phyloP scores from a whole-genome alignment of 2,888 invertebrate species.

The Ptilodon capucinus region DNA sequence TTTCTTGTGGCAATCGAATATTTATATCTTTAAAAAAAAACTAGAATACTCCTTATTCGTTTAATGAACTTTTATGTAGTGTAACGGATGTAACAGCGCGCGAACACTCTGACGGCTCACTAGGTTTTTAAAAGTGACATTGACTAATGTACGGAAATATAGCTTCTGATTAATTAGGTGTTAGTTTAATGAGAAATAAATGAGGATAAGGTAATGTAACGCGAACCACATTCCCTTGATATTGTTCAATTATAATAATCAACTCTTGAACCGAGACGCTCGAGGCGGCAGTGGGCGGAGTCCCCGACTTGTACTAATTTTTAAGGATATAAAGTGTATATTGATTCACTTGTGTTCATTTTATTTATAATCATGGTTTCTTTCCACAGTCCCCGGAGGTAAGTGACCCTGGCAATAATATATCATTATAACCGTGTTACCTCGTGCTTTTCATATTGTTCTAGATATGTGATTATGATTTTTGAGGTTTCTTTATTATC shows the following conservation, averaged over 20 bases:
- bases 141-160: conserved; percentile 36
- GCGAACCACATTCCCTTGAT: conserved; percentile 64
- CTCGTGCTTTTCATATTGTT: neutral
- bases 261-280: conserved; percentile 34
- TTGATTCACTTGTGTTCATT: conserved; percentile 79
- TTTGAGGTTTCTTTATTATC: conserved; percentile 9
- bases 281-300: conserved; percentile 50
- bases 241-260: conserved; percentile 58
- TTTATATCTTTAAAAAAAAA: neutral
- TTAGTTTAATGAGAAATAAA: conserved; percentile 51
- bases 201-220: conserved; percentile 65
- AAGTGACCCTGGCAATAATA: conserved; percentile 58
- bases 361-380: conserved; percentile 77
- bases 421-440: neutral
- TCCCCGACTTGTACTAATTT: conserved; percentile 72
- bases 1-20: conserved; percentile 15
- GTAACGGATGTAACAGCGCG: conserved; percentile 28
- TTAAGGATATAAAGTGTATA: conserved; percentile 82
- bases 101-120: conserved; percentile 44
- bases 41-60: conserved; percentile 21
- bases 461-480: neutral
- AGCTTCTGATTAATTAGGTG: conserved; percentile 61
- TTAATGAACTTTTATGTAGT: conserved; percentile 30
- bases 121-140: conserved; percentile 43
- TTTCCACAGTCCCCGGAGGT: conserved; percentile 75